Evolutionary conservation across 2,797 vertebrate genomes (phyloP).

Genomic region (Uromys caudimaculatus): DNA sequence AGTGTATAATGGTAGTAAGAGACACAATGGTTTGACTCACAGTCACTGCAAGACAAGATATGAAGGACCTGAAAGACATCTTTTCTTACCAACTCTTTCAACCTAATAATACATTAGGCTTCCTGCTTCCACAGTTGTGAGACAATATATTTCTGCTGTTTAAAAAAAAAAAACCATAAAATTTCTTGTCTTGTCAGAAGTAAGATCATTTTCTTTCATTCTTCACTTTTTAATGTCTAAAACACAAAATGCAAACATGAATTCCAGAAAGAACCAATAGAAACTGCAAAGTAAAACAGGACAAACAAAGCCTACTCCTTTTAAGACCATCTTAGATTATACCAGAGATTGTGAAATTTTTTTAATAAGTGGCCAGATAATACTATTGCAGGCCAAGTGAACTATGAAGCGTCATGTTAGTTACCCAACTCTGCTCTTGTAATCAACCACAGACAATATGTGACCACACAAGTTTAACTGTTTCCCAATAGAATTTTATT

Average conservation of each 20-base stretch:
- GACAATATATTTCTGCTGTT: not conserved
- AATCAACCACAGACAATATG: not conserved
- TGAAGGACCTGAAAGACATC: not conserved
- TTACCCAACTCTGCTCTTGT: not conserved
- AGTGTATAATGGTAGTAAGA: not conserved
- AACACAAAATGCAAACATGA: not conserved
- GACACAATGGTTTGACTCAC: not conserved
- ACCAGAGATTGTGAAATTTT: not conserved
- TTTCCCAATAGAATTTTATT: not conserved
- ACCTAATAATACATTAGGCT: not conserved
- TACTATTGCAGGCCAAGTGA: not conserved
- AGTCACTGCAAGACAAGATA: not conserved
- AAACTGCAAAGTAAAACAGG: not conserved
- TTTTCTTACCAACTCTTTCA: not conserved
- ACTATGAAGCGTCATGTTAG: not conserved
- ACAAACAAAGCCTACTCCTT: not conserved
- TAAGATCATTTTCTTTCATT: not conserved
- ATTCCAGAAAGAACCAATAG: not conserved
- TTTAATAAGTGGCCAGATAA: not conserved
- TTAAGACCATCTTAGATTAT: constrained; percentile 1
- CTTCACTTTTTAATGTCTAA: not conserved
- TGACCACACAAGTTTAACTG: not conserved
- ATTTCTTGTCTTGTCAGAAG: not conserved
- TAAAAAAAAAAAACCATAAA: not conserved
- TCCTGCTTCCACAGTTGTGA: not conserved